phyloP scores from a whole-genome alignment of 2,113 vertebrate species.

The Cyphomyrus discorhynchus region DNA sequence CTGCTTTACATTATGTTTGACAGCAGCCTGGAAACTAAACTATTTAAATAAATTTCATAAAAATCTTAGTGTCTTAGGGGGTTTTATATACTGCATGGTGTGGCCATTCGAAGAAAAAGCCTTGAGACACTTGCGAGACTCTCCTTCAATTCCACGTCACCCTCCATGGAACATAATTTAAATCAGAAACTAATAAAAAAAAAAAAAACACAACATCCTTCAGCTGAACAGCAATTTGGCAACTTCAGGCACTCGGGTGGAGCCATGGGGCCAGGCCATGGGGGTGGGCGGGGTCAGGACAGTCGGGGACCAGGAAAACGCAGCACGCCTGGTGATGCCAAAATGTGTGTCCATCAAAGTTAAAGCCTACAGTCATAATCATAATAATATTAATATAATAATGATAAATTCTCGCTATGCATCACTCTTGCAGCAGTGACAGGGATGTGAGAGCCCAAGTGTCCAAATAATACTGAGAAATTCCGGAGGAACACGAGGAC shows the following conservation, averaged over 20 bases:
- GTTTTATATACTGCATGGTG: background rate
- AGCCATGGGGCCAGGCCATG: background rate
- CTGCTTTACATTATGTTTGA: background rate
- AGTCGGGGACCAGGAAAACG: background rate
- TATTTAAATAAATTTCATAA: background rate
- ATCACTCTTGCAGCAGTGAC: background rate
- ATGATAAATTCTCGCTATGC: background rate
- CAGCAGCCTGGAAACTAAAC: background rate
- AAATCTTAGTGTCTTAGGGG: background rate
- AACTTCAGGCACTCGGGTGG: background rate
- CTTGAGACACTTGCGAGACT: background rate
- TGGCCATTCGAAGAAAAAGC: background rate
- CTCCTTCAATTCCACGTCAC: background rate
- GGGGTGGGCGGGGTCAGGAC: background rate
- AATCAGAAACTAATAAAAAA: slow-evolving; percentile 1
- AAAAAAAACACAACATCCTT: background rate
- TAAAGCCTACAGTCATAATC: background rate
- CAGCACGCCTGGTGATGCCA: background rate
- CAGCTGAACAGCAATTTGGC: background rate
- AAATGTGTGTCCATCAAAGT: background rate
- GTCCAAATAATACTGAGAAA: slow-evolving; percentile 23
- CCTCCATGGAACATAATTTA: background rate
- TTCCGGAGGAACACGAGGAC: background rate
- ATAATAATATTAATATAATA: background rate
- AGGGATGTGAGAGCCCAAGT: background rate